These are phyloP conservation scores for Tiliacea citrago DNA, from an alignment of 2,888 invertebrate species.

Conservation along the genomic window DNA sequence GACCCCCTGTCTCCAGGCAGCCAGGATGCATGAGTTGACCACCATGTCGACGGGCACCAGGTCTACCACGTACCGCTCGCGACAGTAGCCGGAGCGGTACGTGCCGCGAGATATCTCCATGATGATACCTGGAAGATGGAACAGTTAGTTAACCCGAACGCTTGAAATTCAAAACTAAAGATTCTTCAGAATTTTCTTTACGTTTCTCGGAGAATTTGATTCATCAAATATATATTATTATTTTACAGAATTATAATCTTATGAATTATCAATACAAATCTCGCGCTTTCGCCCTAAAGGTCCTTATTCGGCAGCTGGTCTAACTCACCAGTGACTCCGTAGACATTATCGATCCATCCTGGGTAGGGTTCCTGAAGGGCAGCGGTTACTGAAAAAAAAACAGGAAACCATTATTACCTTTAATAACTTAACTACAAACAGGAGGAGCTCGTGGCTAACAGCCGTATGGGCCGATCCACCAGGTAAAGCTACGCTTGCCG, in stretches of 20 bases:
- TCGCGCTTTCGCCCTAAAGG: too few species aligned
- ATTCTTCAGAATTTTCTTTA: too few species aligned
- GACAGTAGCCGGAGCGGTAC: slow-evolving; percentile 95
- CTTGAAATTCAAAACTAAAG: too few species aligned
- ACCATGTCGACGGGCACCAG: slow-evolving; percentile 98
- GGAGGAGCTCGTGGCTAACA: too few species aligned
- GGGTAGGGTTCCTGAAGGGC: slow-evolving; percentile 95
- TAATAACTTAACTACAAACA: not conserved
- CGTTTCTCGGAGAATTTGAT: too few species aligned
- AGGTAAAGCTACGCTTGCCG: too few species aligned
- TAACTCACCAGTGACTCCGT: slow-evolving; percentile 94
- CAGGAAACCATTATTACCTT: not conserved
- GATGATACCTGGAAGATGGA: slow-evolving; percentile 90
- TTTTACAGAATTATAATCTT: too few species aligned
- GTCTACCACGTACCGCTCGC: slow-evolving; percentile 94
- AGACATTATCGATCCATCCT: slow-evolving; percentile 98
- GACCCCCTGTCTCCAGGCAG: slow-evolving; percentile 93
- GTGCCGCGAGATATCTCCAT: slow-evolving; percentile 96
- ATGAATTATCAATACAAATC: too few species aligned
- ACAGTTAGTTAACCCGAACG: too few species aligned
- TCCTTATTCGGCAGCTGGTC: not conserved
- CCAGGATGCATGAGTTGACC: slow-evolving; percentile 96
- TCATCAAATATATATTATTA: too few species aligned
- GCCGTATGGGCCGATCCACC: too few species aligned
- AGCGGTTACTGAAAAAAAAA: slow-evolving; percentile 90